Evolutionary conservation across 2,888 invertebrate species (phyloP).

Genomic region (Acanthosepion esculentum): DNA sequence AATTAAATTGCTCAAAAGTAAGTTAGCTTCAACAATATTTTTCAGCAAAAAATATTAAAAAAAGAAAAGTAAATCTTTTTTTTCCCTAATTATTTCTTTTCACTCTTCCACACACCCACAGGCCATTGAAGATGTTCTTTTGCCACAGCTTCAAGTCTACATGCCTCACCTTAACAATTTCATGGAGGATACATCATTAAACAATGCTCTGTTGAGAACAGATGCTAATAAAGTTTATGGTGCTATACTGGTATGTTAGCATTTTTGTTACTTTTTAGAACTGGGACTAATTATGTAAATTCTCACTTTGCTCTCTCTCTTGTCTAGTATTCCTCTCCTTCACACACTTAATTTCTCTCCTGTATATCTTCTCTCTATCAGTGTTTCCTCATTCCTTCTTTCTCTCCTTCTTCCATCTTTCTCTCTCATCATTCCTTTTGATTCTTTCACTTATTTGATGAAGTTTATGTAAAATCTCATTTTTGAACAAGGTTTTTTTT

Average conservation of each 20-base stretch:
- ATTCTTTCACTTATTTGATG: not conserved
- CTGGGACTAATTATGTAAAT: no score
- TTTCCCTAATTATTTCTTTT: no score
- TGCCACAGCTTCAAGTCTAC: conserved; percentile 68
- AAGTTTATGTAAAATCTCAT: not conserved
- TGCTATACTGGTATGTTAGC: conserved; percentile 68
- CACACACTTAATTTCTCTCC: no score
- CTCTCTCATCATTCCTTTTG: not conserved
- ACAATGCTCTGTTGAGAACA: conserved; percentile 62
- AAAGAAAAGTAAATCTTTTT: no score
- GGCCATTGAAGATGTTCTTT: conserved; percentile 69
- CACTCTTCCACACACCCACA: conserved; percentile 51
- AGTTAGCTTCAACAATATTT: no score
- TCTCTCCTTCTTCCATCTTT: not conserved
- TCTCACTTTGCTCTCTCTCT: no score
- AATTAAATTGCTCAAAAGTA: no score
- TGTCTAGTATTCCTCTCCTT: no score
- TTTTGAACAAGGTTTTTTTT: not conserved
- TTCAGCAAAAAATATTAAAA: no score
- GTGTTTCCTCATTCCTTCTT: not conserved
- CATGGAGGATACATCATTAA: conserved; percentile 63
- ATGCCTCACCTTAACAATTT: conserved; percentile 69
- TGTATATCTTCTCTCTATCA: no score
- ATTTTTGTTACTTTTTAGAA: not conserved
- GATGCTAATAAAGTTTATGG: conserved; percentile 73